Evolutionary conservation across 2,797 vertebrate genomes (phyloP).

Genomic region (Hephaestus fuliginosus): DNA sequence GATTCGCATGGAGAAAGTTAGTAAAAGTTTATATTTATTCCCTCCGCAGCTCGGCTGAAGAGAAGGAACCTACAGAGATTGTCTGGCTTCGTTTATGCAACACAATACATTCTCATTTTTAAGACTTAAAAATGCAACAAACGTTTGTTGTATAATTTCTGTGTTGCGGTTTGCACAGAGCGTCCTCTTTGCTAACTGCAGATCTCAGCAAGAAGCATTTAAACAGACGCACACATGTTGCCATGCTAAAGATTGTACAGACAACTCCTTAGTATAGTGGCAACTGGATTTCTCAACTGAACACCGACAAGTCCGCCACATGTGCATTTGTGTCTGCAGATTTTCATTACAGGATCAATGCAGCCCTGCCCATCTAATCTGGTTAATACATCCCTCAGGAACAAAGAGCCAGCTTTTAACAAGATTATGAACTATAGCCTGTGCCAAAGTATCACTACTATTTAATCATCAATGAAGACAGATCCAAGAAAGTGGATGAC

Average conservation of each 20-base stretch:
- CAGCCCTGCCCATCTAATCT: constrained; percentile 48
- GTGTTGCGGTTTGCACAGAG: neutral
- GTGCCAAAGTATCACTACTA: constrained; percentile 61
- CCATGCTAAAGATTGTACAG: neutral
- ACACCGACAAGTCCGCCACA: neutral
- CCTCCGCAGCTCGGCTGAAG: neutral
- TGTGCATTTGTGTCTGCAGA: constrained; percentile 34
- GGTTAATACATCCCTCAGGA: constrained; percentile 52
- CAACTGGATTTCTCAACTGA: constrained; percentile 32
- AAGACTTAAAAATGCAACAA: neutral
- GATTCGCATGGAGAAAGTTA: constrained; percentile 17
- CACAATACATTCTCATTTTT: constrained; percentile 8
- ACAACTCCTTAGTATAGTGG: neutral
- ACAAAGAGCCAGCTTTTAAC: constrained; percentile 61
- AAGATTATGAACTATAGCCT: constrained; percentile 57
- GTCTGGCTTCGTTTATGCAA: neutral
- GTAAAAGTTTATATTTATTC: constrained; percentile 20
- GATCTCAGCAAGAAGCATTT: constrained; percentile 31
- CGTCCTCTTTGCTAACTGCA: neutral
- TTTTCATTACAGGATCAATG: constrained; percentile 43
- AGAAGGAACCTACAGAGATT: neutral
- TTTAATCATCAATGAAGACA: constrained; percentile 54
- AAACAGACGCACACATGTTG: constrained; percentile 11
- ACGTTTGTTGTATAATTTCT: too few relatives aligned
- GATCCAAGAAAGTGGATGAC: constrained; percentile 42